A percentile compares a stretch with the other conserved stretches of the same genome.
Evolutionary conservation across 2,797 vertebrate species (phyloP).

Genomic region (Protonibea diacanthus): DNA sequence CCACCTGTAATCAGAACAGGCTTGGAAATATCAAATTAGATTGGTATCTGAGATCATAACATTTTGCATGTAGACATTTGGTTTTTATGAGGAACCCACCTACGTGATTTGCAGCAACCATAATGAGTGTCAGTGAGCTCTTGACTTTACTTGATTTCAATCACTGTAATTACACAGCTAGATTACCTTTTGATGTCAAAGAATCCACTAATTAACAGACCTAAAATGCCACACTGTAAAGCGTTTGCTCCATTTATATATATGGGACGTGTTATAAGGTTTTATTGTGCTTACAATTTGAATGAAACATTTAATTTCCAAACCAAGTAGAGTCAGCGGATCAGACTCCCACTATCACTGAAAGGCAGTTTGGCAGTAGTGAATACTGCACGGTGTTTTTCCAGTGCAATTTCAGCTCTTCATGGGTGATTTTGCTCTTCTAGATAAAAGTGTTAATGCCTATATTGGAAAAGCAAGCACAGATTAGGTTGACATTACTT

Average conservation of each 20-base stretch:
- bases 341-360: slow-evolving; percentile 29
- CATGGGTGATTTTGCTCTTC: slow-evolving; percentile 26
- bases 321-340: not conserved
- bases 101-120: slow-evolving; percentile 13
- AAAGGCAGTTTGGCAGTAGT: slow-evolving; percentile 27
- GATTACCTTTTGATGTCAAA: slow-evolving; percentile 37
- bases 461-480: slow-evolving; percentile 32
- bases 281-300: slow-evolving; percentile 12
- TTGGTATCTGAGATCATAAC: slow-evolving; percentile 16
- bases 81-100: slow-evolving; percentile 3
- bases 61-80: slow-evolving; percentile 4
- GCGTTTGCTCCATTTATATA: slow-evolving; percentile 8
- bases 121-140: slow-evolving; percentile 48
- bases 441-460: slow-evolving; percentile 41
- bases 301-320: slow-evolving; percentile 38
- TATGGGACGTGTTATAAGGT: not conserved
- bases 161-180: slow-evolving; percentile 40
- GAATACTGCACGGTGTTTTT: slow-evolving; percentile 12
- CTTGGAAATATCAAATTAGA: slow-evolving; percentile 20
- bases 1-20: slow-evolving; percentile 22
- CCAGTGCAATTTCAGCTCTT: slow-evolving; percentile 21
- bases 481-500: slow-evolving; percentile 41
- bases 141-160: slow-evolving; percentile 46
- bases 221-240: slow-evolving; percentile 14
- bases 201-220: slow-evolving; percentile 21